Base-by-base conservation (phyloP, 2,888 invertebrate species). In the Napeogenes inachia region DNA sequence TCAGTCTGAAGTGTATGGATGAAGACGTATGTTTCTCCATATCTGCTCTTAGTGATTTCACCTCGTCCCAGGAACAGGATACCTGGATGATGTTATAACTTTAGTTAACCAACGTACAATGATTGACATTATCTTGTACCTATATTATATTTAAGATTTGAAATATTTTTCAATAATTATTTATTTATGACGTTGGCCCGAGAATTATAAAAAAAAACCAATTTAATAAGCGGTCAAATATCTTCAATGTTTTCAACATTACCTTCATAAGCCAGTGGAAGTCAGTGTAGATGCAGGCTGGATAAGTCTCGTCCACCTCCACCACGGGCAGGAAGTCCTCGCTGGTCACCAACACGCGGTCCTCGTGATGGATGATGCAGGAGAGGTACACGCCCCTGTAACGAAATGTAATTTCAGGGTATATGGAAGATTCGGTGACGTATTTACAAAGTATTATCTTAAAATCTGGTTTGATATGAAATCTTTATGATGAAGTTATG, bases 211-310 rank as follows among this genome's bases (percentile, higher is more conserved):
- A 6, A 6, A 38, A 38, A 6, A 38, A 38, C 0, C 6, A 2
- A 1, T 35, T 35, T 2, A 2, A 35, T 35, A 6, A 35, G 35
- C 2, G 0, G 3, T 42, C 3, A 42, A 42, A 12, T 2, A 42
- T 12, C 30, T 13, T 42, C 4, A 33, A 12, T 4, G 32, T 12
- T 21, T 6, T 10, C 21, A n/a, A 4, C 4, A n/a, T 0, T 81
- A 95, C 95, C 93, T 98, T 98, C 96, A 99, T 97, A 33, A 99
- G 92, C 99, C 99, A 99, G 81, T 99, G 97, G 84, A 98, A 97
- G 86, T 99, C 99, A 65, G 94, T 94, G 81, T 98, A 95, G 68
- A 98, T 94, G 70, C 96, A 96, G 74, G 95, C 96, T 54, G 98
- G 97, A 82, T 97, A 98, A 45, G 96, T 96, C 85, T 99, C 99